Evolutionary conservation across 2,888 invertebrate genomes (phyloP).

Genomic region (Patella pellucida): DNA sequence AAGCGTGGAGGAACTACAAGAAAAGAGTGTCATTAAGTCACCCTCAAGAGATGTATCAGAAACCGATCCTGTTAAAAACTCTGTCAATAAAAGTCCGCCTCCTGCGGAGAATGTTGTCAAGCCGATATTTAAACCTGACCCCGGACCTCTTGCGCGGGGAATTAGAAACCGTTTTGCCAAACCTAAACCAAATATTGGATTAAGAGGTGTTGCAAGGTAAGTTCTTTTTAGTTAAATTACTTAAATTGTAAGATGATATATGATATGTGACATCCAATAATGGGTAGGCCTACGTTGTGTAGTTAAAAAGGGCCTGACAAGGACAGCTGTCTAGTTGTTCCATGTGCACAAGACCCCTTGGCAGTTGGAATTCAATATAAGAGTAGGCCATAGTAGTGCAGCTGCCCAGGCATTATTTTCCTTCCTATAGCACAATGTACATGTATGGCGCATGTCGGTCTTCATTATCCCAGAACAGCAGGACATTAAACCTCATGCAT

Average conservation of each 20-base stretch:
- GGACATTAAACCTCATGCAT: too few species aligned
- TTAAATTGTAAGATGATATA: background rate
- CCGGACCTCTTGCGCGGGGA: slow-evolving; percentile 2
- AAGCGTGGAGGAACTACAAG: background rate
- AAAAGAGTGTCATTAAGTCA: background rate
- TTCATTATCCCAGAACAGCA: too few species aligned
- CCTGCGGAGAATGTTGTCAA: background rate
- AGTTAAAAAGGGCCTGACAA: too few species aligned
- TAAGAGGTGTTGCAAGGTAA: background rate
- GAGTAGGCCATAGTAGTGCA: background rate
- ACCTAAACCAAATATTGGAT: slow-evolving; percentile 46
- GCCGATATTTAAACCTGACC: slow-evolving; percentile 9
- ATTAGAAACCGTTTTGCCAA: slow-evolving; percentile 43
- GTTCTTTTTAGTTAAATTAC: background rate
- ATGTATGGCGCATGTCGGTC: too few species aligned
- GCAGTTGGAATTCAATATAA: background rate
- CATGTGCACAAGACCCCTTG: background rate
- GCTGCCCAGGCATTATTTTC: background rate
- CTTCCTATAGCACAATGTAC: background rate
- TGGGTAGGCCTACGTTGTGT: too few species aligned
- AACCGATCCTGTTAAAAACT: background rate
- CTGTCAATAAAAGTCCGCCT: background rate
- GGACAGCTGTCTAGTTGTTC: too few species aligned
- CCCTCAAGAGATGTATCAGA: background rate
- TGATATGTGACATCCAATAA: background rate